These are phyloP conservation scores for Endotricha flammealis DNA, from an alignment of 2,888 invertebrate genomes.

Conservation along the genomic window DNA sequence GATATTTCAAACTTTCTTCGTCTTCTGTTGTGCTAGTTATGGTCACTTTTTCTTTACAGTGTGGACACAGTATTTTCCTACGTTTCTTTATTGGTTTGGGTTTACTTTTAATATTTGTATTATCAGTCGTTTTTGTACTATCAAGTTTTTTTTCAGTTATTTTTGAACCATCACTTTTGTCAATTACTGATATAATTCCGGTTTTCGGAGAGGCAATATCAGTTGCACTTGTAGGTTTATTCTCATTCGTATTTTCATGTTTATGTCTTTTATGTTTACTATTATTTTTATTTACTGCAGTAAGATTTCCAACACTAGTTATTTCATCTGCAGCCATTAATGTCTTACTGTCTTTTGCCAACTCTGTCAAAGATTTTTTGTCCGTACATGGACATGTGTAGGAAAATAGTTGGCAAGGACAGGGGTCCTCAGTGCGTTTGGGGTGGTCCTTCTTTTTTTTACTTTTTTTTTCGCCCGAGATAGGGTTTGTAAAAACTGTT, in stretches of 20 bases:
- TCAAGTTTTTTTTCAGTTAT: constrained; percentile 17
- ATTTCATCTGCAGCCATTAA: constrained; percentile 32
- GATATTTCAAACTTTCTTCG: constrained; percentile 34
- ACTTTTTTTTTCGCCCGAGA: constrained; percentile 36
- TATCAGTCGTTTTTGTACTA: constrained; percentile 18
- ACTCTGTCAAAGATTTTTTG: constrained; percentile 39
- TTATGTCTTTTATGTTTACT: constrained; percentile 28
- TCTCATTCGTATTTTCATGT: constrained; percentile 24
- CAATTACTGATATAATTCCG: constrained; percentile 16
- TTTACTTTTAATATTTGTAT: constrained; percentile 23
- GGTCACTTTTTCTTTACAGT: constrained; percentile 54
- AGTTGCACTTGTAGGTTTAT: constrained; percentile 36
- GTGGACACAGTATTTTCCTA: constrained; percentile 48
- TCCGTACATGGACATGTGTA: constrained; percentile 54
- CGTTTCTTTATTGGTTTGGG: constrained; percentile 29
- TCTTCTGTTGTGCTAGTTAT: constrained; percentile 46
- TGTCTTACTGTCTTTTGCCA: constrained; percentile 37
- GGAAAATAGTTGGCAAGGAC: constrained; percentile 60
- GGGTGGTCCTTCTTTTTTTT: constrained; percentile 45
- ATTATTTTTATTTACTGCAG: constrained; percentile 18
- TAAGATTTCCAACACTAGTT: constrained; percentile 34
- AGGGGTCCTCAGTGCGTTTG: constrained; percentile 47
- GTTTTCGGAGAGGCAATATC: constrained; percentile 24
- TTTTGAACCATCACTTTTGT: constrained; percentile 21
- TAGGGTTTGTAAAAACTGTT: constrained; percentile 46